Evolutionary conservation across 2,888 invertebrate genomes (phyloP).

Genomic region (Aphodius sticticus): DNA sequence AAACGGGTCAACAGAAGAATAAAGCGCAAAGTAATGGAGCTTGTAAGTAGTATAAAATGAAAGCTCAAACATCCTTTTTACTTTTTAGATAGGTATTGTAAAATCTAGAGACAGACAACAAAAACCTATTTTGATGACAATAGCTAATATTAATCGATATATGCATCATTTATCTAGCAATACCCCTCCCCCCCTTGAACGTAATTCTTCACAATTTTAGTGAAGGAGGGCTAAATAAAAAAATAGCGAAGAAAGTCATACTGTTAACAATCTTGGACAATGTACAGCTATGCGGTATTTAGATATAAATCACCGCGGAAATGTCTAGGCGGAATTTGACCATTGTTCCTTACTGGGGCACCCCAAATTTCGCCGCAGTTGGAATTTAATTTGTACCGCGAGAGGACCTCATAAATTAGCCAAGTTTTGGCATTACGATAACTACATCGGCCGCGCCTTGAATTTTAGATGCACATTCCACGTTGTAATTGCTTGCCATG

Average conservation of each 20-base stretch:
- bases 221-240: no score
- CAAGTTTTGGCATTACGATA: not conserved
- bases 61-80: no score
- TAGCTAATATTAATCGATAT: no score
- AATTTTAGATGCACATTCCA: not conserved
- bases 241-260: not conserved
- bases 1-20: no score
- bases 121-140: no score
- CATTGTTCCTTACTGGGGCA: slow-evolving; percentile 12
- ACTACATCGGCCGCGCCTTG: not conserved
- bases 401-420: slow-evolving; percentile 12
- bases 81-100: no score
- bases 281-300: not conserved
- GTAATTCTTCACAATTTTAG: no score
- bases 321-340: slow-evolving; percentile 12
- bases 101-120: no score
- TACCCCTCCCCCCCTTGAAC: no score
- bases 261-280: not conserved
- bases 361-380: slow-evolving; percentile 15
- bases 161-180: no score
- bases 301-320: not conserved
- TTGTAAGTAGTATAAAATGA: no score
- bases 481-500: not conserved
- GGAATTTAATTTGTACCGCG: slow-evolving; percentile 23
- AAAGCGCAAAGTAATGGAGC: no score